These are phyloP conservation scores for Martes flavigula DNA, from an alignment of 2,797 vertebrate genomes.

Conservation along the genomic window DNA sequence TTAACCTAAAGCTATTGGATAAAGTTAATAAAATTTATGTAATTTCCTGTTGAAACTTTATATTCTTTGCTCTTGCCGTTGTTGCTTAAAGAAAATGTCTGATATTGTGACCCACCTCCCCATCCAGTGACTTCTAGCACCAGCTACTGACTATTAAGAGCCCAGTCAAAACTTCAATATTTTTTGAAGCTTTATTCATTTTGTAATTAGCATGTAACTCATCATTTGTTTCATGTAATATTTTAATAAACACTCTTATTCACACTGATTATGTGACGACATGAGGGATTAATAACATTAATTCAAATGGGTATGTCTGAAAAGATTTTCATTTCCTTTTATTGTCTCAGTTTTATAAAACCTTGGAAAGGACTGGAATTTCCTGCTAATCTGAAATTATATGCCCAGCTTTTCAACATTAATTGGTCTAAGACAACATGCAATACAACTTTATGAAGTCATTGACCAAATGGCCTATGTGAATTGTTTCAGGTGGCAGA, in stretches of 20 bases:
- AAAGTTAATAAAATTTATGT: not conserved
- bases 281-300: slow-evolving; percentile 93
- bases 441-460: slow-evolving; percentile 93
- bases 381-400: slow-evolving; percentile 92
- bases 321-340: slow-evolving; percentile 90
- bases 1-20: not conserved
- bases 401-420: slow-evolving; percentile 93
- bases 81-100: not conserved
- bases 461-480: slow-evolving; percentile 87
- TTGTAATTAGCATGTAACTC: not conserved
- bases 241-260: slow-evolving; percentile 94
- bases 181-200: not conserved
- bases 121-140: not conserved
- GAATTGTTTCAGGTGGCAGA: slow-evolving; percentile 87
- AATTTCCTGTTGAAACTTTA: slow-evolving; percentile 20
- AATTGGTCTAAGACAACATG: slow-evolving; percentile 91
- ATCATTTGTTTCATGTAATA: slow-evolving; percentile 82
- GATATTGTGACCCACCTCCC: not conserved
- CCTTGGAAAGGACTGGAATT: slow-evolving; percentile 89
- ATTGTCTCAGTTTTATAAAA: slow-evolving; percentile 91
- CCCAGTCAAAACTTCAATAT: not conserved
- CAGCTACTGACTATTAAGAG: slow-evolving; percentile 44
- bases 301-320: slow-evolving; percentile 93
- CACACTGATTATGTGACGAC: slow-evolving; percentile 95
- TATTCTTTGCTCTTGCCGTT: not conserved